phyloP scores from a whole-genome alignment of 2,797 vertebrate genomes.

The Pelochelys cantorii region DNA sequence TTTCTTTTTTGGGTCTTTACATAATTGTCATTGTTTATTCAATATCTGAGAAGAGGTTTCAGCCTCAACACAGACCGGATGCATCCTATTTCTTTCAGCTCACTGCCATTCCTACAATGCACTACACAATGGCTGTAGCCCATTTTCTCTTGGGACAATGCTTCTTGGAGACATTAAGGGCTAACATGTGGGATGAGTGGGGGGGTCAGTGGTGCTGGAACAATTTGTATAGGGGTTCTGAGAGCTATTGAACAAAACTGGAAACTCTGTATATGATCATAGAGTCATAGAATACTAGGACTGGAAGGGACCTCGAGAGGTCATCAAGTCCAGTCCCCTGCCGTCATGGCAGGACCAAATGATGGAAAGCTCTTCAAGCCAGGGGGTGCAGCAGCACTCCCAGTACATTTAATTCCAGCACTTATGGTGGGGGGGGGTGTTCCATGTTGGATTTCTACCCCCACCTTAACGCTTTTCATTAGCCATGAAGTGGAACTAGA shows the following conservation, averaged over 20 bases:
- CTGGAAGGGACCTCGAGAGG: no score
- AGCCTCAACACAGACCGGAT: not conserved
- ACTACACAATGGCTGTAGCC: not conserved
- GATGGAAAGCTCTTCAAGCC: no score
- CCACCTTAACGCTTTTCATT: fast-evolving
- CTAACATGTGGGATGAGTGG: not conserved
- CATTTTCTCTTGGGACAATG: not conserved
- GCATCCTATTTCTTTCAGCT: not conserved
- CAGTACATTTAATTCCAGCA: no score
- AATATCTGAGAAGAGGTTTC: not conserved
- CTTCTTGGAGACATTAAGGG: not conserved
- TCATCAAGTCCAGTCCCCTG: no score
- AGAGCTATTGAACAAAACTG: no score
- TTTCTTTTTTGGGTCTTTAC: not conserved
- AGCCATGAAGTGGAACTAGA: not conserved
- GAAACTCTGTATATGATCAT: no score
- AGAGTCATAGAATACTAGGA: no score
- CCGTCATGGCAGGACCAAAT: no score
- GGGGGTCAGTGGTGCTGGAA: not conserved
- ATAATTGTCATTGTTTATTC: not conserved
- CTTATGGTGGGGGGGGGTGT: not conserved
- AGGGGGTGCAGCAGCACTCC: no score
- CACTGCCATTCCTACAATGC: not conserved
- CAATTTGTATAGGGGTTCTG: no score
- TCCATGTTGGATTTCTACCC: fast-evolving